These are phyloP conservation scores for Drosophila borealis DNA, from an alignment of 2,888 invertebrate species.

Conservation along the genomic window DNA sequence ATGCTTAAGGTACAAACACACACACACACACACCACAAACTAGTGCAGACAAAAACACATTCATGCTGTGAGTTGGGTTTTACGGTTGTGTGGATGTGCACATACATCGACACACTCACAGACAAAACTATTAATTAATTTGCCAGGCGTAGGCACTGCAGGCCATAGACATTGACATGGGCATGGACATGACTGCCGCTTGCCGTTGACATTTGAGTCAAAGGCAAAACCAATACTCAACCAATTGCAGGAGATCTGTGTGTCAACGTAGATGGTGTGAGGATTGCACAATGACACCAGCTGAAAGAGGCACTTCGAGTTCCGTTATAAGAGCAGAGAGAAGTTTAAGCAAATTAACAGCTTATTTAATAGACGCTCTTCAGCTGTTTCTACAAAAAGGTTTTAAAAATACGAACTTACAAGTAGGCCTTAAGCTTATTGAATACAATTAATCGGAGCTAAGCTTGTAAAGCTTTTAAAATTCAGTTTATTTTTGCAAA, in stretches of 20 bases:
- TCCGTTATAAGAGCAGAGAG: no score
- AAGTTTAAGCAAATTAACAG: no score
- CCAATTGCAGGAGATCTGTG: conserved; percentile 23
- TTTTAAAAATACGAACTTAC: no score
- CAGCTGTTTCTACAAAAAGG: no score
- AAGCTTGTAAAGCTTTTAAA: not conserved
- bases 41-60: not conserved
- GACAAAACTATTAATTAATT: conserved; percentile 73
- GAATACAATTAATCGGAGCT: not conserved
- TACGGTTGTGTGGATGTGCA: conserved; percentile 5
- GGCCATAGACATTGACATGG: conserved; percentile 50
- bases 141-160: conserved; percentile 59
- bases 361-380: no score
- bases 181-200: conserved; percentile 39
- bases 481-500: not conserved
- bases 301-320: conserved; percentile 8
- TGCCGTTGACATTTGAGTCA: conserved; percentile 71
- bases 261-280: conserved; percentile 23
- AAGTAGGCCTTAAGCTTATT: not conserved
- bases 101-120: not conserved
- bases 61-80: conserved; percentile 1
- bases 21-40: conserved; percentile 1
- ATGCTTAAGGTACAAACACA: conserved; percentile 38
- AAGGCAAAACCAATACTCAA: conserved; percentile 61
- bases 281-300: conserved; percentile 8